Evolutionary conservation across 2,113 vertebrate genomes (phyloP), one percentile per base, ranked within the genome.

Genomic region (Ibidorhyncha struthersii): DNA sequence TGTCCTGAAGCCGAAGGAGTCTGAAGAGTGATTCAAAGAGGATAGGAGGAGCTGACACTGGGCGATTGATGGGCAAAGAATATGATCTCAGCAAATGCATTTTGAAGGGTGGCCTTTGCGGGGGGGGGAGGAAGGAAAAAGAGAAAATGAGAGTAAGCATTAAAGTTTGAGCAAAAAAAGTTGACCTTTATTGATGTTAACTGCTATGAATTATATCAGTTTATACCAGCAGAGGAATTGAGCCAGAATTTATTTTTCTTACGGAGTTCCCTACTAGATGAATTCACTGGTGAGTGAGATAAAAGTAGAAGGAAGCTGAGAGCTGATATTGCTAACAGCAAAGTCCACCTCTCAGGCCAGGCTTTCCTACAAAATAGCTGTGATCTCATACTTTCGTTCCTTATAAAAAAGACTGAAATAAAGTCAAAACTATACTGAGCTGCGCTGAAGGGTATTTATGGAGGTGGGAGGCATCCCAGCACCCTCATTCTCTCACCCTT

Each of bases 191-290:
- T 36, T 73, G 11, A 86, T 61, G 29, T 67, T 74, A 93, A 82
- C 32, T 80, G 19, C 63, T 73, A 49, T 79, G 86, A 95, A 93
- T 94, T 90, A 17, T 86, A 95, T 93, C 83, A 63, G 65, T 84
- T 86, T 72, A 53, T 65, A 69, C 38, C 80, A 95, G 77, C 41
- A 92, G 56, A 91, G 40, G 69, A 95, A 82, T 10, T 86, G 41
- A 86, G 29, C 19, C 34, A 78, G n/a, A 67, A 89, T 95, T 96
- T 96, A 72, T 95, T 97, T 95, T 97, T 91, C 43, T 95, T 94
- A 26, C 45, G 53, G 61, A 76, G 30, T 92, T 96, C 30, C 87
- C 74, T 79, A 61, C 30, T 53, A 72, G 43, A 52, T 79, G 55
- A 95, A 87, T 76, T 94, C 62, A 82, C 40, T 94, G 49, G 56